phyloP scores from a whole-genome alignment of 1,140 invertebrate species.

The Diachasmimorpha longicaudata region DNA sequence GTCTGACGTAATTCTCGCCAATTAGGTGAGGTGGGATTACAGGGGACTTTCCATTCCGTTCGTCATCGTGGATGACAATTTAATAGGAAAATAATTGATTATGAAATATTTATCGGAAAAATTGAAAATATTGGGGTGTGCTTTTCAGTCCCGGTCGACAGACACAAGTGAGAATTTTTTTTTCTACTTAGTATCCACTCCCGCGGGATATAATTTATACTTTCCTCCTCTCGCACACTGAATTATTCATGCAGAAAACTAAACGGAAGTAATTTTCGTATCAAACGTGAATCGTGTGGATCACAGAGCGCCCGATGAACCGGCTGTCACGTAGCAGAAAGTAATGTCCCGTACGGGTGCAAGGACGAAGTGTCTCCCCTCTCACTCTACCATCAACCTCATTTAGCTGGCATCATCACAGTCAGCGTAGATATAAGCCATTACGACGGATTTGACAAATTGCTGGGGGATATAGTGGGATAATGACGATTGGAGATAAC shows the following conservation, averaged over 20 bases:
- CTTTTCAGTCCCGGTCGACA: too few relatives aligned
- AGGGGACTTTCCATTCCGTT: too few relatives aligned
- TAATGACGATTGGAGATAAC: neutral
- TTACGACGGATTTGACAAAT: neutral
- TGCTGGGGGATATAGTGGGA: neutral
- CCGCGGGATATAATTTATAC: neutral
- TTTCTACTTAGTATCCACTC: neutral
- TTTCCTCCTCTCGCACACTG: neutral
- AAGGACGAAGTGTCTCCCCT: neutral
- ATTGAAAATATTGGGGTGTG: too few relatives aligned
- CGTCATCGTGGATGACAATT: too few relatives aligned
- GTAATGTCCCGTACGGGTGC: neutral
- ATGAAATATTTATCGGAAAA: too few relatives aligned
- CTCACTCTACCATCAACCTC: neutral
- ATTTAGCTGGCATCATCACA: neutral
- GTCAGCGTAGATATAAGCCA: neutral
- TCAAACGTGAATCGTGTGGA: neutral
- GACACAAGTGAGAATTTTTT: neutral
- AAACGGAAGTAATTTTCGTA: constrained; percentile 3
- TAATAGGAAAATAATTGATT: too few relatives aligned
- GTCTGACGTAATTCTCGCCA: too few relatives aligned
- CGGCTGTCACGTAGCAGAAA: neutral
- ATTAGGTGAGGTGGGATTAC: too few relatives aligned
- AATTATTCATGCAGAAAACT: neutral
- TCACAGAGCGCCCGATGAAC: neutral